These are phyloP conservation scores for Acholoe squamosa DNA, from an alignment of 2,888 invertebrate genomes.

Conservation along the genomic window DNA sequence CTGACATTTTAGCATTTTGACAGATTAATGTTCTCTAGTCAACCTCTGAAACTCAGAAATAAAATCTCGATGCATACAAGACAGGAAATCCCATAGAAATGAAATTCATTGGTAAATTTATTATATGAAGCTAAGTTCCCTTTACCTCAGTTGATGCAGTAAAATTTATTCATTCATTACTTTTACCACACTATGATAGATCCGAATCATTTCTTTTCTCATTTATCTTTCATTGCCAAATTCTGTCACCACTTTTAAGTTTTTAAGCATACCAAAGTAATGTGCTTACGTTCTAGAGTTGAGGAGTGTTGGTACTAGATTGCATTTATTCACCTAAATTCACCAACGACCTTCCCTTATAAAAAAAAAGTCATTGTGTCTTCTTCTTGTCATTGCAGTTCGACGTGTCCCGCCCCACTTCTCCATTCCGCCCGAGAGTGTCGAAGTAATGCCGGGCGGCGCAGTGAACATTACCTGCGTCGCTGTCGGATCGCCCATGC, in stretches of 20 bases:
- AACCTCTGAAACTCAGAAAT: background rate
- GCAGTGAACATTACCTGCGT: conserved; percentile 97
- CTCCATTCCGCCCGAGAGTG: conserved; percentile 93
- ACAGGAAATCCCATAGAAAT: too few relatives aligned
- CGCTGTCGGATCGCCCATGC: conserved; percentile 99
- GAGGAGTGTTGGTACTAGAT: background rate
- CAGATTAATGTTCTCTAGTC: background rate
- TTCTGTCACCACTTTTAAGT: too few relatives aligned
- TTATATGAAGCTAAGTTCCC: too few relatives aligned
- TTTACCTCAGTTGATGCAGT: too few relatives aligned
- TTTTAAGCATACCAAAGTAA: background rate
- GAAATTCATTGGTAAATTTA: too few relatives aligned
- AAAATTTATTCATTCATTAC: too few relatives aligned
- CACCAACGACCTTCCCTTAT: background rate
- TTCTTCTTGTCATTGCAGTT: conserved; percentile 86
- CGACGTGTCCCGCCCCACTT: conserved; percentile 97
- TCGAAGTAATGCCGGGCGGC: conserved; percentile 95
- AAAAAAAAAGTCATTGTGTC: background rate
- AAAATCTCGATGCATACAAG: background rate
- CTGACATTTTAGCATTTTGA: conserved; percentile 18
- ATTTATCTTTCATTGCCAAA: too few relatives aligned
- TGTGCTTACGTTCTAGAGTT: background rate
- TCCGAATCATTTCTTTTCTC: too few relatives aligned
- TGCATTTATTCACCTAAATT: background rate
- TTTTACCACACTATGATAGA: too few relatives aligned